phyloP scores from a whole-genome alignment of 2,113 vertebrate genomes.

The Axis porcinus region DNA sequence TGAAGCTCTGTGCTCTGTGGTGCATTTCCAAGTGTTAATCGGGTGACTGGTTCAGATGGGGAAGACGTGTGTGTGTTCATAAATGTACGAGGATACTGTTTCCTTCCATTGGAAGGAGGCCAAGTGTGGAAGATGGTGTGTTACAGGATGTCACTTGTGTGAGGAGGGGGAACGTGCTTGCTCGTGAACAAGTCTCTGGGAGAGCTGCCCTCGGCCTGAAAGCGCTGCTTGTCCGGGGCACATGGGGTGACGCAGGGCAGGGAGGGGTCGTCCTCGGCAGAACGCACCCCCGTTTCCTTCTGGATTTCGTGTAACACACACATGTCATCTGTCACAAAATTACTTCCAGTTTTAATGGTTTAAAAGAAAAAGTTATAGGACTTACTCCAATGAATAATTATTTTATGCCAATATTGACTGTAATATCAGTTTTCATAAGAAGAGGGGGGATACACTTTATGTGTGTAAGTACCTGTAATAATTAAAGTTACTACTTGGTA shows the following conservation, averaged over 20 bases:
- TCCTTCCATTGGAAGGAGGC: neutral
- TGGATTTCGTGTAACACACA: neutral
- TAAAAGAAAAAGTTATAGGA: neutral
- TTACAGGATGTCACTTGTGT: neutral
- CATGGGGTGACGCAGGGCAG: rapidly evolving
- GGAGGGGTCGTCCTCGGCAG: neutral
- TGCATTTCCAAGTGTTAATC: neutral
- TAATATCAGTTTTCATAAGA: neutral
- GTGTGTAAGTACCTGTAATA: neutral
- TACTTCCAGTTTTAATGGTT: neutral
- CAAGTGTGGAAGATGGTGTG: neutral
- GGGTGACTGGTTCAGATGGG: neutral
- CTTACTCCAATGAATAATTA: neutral
- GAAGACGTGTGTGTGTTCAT: neutral
- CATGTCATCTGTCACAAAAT: neutral
- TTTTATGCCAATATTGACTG: neutral
- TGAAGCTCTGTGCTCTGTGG: neutral
- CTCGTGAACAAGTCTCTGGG: too few species aligned
- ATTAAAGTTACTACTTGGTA: neutral
- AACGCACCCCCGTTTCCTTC: neutral
- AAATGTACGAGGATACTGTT: neutral
- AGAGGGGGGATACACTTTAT: neutral
- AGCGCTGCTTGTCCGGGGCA: neutral
- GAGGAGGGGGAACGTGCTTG: neutral
- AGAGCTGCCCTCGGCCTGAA: neutral